Conservation (phyloP, 2,113 vertebrate species). For the Arothron firmamentum region DNA sequence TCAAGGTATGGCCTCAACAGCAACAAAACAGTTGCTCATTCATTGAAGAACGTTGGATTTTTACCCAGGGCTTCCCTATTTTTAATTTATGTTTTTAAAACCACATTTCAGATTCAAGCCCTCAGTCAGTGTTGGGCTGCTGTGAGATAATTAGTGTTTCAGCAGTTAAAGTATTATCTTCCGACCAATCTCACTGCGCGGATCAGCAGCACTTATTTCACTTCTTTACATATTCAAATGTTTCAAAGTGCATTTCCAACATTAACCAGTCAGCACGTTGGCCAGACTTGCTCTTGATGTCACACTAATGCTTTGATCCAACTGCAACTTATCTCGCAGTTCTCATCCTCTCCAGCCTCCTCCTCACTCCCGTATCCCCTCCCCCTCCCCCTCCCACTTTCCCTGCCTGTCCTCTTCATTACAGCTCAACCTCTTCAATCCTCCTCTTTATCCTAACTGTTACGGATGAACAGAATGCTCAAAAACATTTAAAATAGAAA, state of each 20-base stretch:
- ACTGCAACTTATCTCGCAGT: constrained; percentile 41
- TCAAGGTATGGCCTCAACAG: neutral
- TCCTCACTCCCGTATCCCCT: neutral
- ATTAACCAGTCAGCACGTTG: constrained; percentile 34
- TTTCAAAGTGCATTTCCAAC: constrained; percentile 30
- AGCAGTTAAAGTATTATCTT: neutral
- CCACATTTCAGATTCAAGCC: no score
- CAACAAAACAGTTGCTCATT: no score
- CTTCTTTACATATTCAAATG: constrained; percentile 22
- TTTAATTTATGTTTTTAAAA: neutral
- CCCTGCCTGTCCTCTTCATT: neutral
- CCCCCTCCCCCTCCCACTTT: neutral
- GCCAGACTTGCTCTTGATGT: constrained; percentile 43
- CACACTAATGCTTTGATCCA: constrained; percentile 56
- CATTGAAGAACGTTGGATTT: constrained; percentile 8
- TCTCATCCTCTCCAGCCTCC: constrained; percentile 42
- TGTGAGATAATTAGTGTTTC: neutral
- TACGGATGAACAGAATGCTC: neutral
- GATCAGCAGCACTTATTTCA: constrained; percentile 2
- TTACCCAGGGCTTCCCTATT: neutral
- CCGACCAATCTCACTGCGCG: neutral
- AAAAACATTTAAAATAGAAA: no score
- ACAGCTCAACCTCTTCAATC: neutral
- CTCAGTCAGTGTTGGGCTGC: neutral
- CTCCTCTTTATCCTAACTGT: neutral